phyloP scores from a whole-genome alignment of 35 echinoderm and acorn worm species.

The Patiria miniata region DNA sequence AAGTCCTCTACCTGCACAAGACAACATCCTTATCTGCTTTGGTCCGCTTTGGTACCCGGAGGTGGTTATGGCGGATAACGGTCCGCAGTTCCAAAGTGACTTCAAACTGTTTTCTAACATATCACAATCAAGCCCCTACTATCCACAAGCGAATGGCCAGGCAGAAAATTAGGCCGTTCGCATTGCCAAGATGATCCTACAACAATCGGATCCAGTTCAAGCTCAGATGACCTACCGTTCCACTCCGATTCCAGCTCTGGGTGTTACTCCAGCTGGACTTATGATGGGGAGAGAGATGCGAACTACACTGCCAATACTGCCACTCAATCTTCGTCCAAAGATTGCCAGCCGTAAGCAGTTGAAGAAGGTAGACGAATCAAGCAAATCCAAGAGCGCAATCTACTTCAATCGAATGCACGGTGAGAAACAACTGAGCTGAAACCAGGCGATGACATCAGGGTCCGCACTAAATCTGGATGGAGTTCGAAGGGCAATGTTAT shows the following conservation, averaged over 20 bases:
- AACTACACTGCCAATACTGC: conserved; percentile 19
- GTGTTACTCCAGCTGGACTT: not conserved
- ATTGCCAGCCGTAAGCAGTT: not conserved
- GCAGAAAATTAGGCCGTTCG: conserved; percentile 52
- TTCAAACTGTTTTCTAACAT: no score
- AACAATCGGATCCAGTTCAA: not conserved
- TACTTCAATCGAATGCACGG: no score
- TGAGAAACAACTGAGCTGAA: not conserved
- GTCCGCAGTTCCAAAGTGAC: not conserved
- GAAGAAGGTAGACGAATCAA: not conserved
- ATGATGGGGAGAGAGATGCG: conserved; percentile 17
- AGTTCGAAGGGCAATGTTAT: no score
- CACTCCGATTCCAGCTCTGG: not conserved
- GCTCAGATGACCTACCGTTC: conserved; percentile 36
- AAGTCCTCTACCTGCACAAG: not conserved
- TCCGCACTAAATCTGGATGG: not conserved
- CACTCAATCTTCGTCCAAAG: not conserved
- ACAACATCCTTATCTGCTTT: not conserved
- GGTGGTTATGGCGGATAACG: not conserved
- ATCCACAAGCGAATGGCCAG: conserved; percentile 44
- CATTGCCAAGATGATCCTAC: conserved; percentile 25
- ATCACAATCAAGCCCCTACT: no score
- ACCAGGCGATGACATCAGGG: not conserved
- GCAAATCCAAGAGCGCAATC: not conserved
- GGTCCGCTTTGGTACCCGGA: not conserved